Percentiles rank a stretch among this genome's conserved stretches.
Evolutionary conservation across 2,113 vertebrate genomes (phyloP).

Genomic region (Callocephalon fimbriatum): DNA sequence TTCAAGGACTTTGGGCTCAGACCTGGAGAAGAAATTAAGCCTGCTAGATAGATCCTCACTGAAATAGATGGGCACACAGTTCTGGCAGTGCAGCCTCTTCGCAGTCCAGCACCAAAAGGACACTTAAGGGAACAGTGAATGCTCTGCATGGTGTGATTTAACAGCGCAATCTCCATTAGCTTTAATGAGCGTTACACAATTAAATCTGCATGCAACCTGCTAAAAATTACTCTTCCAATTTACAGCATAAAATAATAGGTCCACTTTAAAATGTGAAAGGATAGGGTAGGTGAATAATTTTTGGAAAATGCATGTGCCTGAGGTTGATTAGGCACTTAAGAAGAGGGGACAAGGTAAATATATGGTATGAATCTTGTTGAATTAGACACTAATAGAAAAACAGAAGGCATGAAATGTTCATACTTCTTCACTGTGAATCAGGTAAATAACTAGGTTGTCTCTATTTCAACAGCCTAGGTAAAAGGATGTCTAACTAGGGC

Average conservation of each 20-base stretch:
- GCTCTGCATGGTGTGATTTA: neutral
- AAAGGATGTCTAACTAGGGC: neutral
- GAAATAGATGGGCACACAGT: neutral
- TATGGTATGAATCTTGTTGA: neutral
- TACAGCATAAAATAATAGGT: neutral
- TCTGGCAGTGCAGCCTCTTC: neutral
- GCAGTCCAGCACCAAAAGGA: constrained; percentile 1
- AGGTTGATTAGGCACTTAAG: neutral
- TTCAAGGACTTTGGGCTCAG: neutral
- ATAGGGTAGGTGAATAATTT: neutral
- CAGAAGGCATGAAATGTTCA: neutral
- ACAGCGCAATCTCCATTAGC: constrained; percentile 27
- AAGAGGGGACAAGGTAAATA: neutral
- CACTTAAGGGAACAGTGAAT: constrained; percentile 29
- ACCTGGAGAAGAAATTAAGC: neutral
- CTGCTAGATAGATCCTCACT: neutral
- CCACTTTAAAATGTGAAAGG: neutral
- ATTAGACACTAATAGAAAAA: neutral
- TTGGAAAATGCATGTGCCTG: neutral
- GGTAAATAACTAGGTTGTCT: neutral
- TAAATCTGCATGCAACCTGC: neutral
- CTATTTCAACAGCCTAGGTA: neutral
- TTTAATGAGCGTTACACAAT: constrained; percentile 33
- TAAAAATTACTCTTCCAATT: constrained; percentile 15
- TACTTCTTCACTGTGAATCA: neutral